Base-by-base conservation (phyloP, 92 coral and sea anemone species). In the Palythoa grandiflora region DNA sequence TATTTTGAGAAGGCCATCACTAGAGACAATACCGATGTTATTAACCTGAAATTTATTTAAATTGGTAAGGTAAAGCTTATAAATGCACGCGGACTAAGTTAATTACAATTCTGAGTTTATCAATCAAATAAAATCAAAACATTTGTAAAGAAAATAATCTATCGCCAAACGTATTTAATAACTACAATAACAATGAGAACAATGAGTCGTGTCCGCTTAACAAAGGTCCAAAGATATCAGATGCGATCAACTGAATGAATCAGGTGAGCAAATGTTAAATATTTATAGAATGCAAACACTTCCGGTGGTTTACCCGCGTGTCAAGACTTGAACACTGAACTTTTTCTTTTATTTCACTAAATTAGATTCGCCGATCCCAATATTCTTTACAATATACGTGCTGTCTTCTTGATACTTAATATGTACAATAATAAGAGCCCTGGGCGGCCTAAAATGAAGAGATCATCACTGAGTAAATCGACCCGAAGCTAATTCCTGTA, bases 231-330 rank as follows among this genome's bases (percentile, higher is more conserved):
- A 44, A 28, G 50, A 44, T 44, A 44, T 44, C 50, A 44, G 50
- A 8, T 44, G 50, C 50, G 50, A 44, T 0, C 50, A 44, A 57
- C 63, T 57, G 15, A 57, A 59, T 59, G 17, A 14, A 17, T 15
- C 19, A 15, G 65, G 77, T 40, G 20, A 28, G 9, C 4, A 37
- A 38, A 73, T n/a, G 20, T 1, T 37, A 39, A 38, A 38, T n/a
- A 73, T 37, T 36, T n/a, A 73, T 6, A 73, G 53, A 73, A 73
- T 36, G 47, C 77, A 39, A 73, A 73, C 50, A 73, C 50, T 73
- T 73, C 77, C 77, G 77, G 77, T 36, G 38, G 19, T n/a, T 37
- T 9, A 73, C 77, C 20, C n/a, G 50, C 50, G 19, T 4, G 17
- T 73, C 77, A 40, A 21, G 47, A 4, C 77, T 13, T 59, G 16